These are phyloP conservation scores for Caenorhabditis plicata DNA, from an alignment of 2,888 invertebrate genomes.

Conservation along the genomic window DNA sequence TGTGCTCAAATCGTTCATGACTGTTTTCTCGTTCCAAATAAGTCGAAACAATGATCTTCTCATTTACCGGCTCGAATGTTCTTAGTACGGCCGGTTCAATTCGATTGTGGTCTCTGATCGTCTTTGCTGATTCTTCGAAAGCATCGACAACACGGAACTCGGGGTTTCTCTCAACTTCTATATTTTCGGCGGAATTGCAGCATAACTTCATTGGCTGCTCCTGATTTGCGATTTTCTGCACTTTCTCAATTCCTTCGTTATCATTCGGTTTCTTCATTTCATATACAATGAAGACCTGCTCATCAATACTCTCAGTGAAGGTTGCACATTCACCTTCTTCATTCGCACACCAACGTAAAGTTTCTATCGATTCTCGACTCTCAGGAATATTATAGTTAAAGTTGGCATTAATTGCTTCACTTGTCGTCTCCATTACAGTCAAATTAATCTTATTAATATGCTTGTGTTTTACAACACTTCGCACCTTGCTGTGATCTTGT, in stretches of 20 bases:
- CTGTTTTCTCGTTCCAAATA: constrained; percentile 7
- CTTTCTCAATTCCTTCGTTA: constrained; percentile 15
- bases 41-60: constrained; percentile 18
- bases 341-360: constrained; percentile 13
- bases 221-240: constrained; percentile 25
- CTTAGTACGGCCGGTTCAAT: constrained; percentile 15
- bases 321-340: constrained; percentile 24
- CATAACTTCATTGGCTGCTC: constrained; percentile 26
- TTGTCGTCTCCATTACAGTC: constrained; percentile 26
- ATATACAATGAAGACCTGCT: constrained; percentile 42
- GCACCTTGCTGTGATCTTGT: constrained; percentile 24
- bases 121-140: constrained; percentile 15
- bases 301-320: constrained; percentile 43
- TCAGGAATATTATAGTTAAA: constrained; percentile 26
- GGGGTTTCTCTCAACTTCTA: constrained; percentile 39
- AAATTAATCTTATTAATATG: constrained; percentile 16
- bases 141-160: constrained; percentile 28
- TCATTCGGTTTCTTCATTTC: constrained; percentile 38
- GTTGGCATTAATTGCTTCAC: constrained; percentile 25
- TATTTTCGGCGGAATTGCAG: constrained; percentile 52
- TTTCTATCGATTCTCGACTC: constrained; percentile 1
- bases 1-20: constrained; percentile 9
- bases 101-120: constrained; percentile 29
- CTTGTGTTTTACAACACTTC: constrained; percentile 28
- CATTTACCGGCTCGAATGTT: constrained; percentile 32